Percentiles rank a stretch among this genome's conserved stretches.
These are phyloP conservation scores for Catostomus latipinnis DNA, from an alignment of 2,797 vertebrate species.

Conservation along the genomic window DNA sequence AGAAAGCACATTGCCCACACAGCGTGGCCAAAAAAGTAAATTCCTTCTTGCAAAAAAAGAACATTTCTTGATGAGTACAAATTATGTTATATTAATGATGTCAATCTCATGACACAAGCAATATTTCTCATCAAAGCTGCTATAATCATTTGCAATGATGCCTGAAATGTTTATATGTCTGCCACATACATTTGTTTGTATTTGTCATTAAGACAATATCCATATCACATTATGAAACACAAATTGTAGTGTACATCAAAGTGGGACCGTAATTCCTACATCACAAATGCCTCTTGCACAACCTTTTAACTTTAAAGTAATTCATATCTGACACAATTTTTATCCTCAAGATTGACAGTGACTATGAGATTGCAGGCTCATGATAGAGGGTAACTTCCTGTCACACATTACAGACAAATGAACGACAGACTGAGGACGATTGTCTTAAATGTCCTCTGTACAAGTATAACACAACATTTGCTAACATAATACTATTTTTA, in stretches of 20 bases:
- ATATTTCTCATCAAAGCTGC: conserved; percentile 43
- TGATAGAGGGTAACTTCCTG: neutral
- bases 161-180: conserved; percentile 41
- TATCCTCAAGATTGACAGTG: conserved; percentile 29
- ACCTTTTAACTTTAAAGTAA: conserved; percentile 1
- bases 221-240: no score
- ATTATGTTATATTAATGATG: conserved; percentile 23
- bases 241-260: no score
- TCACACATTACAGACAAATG: conserved; percentile 14
- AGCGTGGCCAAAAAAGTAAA: conserved; percentile 24
- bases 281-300: neutral
- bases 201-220: neutral
- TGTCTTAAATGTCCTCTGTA: no score
- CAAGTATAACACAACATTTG: no score
- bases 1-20: conserved; percentile 44
- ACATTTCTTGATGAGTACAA: neutral
- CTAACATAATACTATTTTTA: no score
- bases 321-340: conserved; percentile 1
- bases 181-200: neutral
- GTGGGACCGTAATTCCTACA: no score
- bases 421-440: neutral
- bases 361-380: conserved; percentile 10
- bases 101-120: conserved; percentile 19
- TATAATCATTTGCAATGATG: conserved; percentile 54
- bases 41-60: neutral